Evolutionary conservation across 2,888 invertebrate genomes (phyloP), one percentile per base, ranked within the genome.

Genomic region (Rutpela maculata): DNA sequence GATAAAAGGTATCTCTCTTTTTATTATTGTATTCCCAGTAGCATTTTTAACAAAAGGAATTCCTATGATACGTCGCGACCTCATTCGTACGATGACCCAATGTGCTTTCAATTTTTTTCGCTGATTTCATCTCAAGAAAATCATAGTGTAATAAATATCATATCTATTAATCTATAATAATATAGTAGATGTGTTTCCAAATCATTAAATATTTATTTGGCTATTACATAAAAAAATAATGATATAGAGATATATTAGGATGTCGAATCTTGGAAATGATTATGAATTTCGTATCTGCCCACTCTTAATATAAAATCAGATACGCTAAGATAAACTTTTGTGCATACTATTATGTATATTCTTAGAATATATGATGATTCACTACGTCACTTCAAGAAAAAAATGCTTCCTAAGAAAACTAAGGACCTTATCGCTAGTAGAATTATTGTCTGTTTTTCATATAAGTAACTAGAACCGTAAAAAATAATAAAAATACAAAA

Each of bases 11-110:
- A 82, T 81, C 79, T 77, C 70, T 69, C 76, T 80, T 81, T 84
- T 83, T 84, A 83, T 81, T 80, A 83, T 82, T 79, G 78, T 81
- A 74, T 81, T 82, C 84, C 81, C 84, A 74, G 84, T 84, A 84
- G 84, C 84, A 73, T 81, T 80, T 80, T 82, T 79, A 73, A 78
- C 76, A 78, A 78, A 75, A 72, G 59, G 19, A 60, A 73, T 74
- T 75, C 73, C 79, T 79, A 78, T 80, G 78, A 82, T 78, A 56
- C 67, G 63, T 63, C 50, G 68, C 72, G 59, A 55, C 43, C 22
- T 35, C 12, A 31, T n/a, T 35, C n/a, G 71, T 35, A 18, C 67
- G 60, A 67, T 72, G 76, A 76, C 66, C 76, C 62, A 31, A 22
- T 31, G 9, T 62, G 26, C n/a, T 62, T 35, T 62, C 31, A 22